These are phyloP conservation scores for Drosophila murphyi DNA, from an alignment of 1,140 invertebrate species.

Conservation along the genomic window DNA sequence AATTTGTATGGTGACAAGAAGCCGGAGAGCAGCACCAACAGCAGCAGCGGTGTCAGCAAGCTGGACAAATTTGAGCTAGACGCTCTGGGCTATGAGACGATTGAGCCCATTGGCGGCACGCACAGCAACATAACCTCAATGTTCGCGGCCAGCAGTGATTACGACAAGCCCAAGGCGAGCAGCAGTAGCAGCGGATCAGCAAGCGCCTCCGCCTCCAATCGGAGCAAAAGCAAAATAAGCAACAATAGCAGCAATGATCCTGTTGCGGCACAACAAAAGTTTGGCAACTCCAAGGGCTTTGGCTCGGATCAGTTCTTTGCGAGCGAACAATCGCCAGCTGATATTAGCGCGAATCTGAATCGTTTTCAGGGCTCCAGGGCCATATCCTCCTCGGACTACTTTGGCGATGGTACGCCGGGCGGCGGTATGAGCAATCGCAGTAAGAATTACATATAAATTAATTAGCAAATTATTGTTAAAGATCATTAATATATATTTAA, in stretches of 20 bases:
- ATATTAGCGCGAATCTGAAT: conserved; percentile 72
- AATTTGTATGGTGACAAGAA: conserved; percentile 67
- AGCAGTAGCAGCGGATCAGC: conserved; percentile 7
- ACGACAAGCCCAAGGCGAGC: conserved; percentile 54
- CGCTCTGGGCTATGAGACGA: conserved; percentile 81
- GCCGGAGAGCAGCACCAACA: conserved; percentile 27
- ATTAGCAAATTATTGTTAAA: background rate
- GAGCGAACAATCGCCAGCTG: conserved; percentile 86
- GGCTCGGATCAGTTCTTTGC: conserved; percentile 98
- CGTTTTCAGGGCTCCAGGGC: conserved; percentile 95
- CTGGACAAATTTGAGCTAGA: conserved; percentile 76
- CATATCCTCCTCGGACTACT: conserved; percentile 98
- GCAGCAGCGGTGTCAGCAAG: conserved; percentile 45
- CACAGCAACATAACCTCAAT: conserved; percentile 82
- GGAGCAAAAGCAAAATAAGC: conserved; percentile 46
- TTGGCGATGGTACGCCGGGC: conserved; percentile 87
- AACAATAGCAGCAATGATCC: conserved; percentile 48
- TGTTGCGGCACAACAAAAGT: conserved; percentile 94
- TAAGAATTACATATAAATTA: conserved; percentile 8
- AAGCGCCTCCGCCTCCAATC: conserved; percentile 7
- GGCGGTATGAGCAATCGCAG: conserved; percentile 49
- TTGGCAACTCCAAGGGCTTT: conserved; percentile 98
- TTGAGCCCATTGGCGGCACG: conserved; percentile 75
- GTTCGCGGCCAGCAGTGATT: conserved; percentile 62
- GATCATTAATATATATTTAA: background rate